Evolutionary conservation across 2,888 invertebrate genomes (phyloP).

Genomic region (Calameuta pallipes): DNA sequence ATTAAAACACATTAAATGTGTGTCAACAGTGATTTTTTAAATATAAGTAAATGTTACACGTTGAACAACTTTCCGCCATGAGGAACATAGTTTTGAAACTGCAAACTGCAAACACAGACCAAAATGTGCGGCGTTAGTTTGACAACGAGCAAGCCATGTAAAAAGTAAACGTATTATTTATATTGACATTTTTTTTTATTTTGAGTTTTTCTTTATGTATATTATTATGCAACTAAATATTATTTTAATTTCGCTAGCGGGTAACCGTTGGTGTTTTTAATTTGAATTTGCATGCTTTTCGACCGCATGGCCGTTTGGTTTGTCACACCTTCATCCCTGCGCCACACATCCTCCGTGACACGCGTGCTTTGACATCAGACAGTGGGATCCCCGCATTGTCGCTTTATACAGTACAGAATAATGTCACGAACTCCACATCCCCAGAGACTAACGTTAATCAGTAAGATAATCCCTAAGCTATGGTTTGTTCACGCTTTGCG

Average conservation of each 20-base stretch:
- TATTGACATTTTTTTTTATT: not conserved
- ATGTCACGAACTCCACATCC: constrained; percentile 14
- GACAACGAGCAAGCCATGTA: not conserved
- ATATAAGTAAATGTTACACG: not conserved
- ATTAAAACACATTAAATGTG: not conserved
- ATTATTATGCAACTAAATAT: not conserved
- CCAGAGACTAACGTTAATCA: constrained; percentile 33
- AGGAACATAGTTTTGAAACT: not conserved
- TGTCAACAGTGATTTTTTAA: not conserved
- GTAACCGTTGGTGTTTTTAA: constrained; percentile 20
- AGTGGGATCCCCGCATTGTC: constrained; percentile 39
- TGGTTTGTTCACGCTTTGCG: constrained; percentile 17
- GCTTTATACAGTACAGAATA: constrained; percentile 20
- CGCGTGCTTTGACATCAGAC: constrained; percentile 38
- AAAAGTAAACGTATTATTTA: not conserved
- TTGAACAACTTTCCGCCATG: not conserved
- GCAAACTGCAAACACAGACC: not conserved
- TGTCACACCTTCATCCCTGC: constrained; percentile 26
- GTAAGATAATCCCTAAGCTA: constrained; percentile 31
- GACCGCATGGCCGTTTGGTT: constrained; percentile 36
- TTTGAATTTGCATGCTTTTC: constrained; percentile 37
- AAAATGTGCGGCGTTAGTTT: not conserved
- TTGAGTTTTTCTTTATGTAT: not conserved
- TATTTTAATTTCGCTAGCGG: not conserved
- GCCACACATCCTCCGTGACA: constrained; percentile 22